Evolutionary conservation across 2,888 invertebrate genomes (phyloP).

Genomic region (Apomyelois bistriatella): DNA sequence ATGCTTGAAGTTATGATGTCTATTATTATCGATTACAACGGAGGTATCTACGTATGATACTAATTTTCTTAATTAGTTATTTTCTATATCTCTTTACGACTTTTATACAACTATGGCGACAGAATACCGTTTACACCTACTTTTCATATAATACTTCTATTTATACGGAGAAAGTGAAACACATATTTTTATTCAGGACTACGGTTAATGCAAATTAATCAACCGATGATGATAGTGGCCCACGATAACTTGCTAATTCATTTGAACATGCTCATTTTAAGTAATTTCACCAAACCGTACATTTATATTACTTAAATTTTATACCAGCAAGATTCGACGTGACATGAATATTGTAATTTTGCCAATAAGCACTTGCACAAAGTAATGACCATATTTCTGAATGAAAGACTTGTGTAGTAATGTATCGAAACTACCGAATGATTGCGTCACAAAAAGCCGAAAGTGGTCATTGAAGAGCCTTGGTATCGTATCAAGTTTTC

Average conservation of each 20-base stretch:
- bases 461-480: constrained; percentile 72
- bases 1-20: neutral
- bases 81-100: neutral
- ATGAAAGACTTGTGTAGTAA: constrained; percentile 42
- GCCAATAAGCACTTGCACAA: constrained; percentile 41
- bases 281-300: constrained; percentile 36
- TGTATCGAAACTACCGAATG: constrained; percentile 41
- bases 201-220: constrained; percentile 16
- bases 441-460: constrained; percentile 67
- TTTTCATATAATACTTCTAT: too few relatives aligned
- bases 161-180: constrained; percentile 9
- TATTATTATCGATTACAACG: neutral
- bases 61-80: neutral
- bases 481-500: constrained; percentile 56
- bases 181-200: neutral
- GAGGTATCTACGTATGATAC: too few relatives aligned
- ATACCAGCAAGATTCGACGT: constrained; percentile 38
- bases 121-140: too few relatives aligned
- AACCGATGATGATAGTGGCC: constrained; percentile 14
- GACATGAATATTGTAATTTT: constrained; percentile 55
- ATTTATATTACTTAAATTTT: constrained; percentile 43
- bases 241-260: constrained; percentile 41
- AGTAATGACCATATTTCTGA: constrained; percentile 52
- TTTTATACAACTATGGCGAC: neutral
- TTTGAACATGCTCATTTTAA: constrained; percentile 49